Conservation (phyloP, 2,797 vertebrate genomes). For the Parotocinclus haroldoi region DNA sequence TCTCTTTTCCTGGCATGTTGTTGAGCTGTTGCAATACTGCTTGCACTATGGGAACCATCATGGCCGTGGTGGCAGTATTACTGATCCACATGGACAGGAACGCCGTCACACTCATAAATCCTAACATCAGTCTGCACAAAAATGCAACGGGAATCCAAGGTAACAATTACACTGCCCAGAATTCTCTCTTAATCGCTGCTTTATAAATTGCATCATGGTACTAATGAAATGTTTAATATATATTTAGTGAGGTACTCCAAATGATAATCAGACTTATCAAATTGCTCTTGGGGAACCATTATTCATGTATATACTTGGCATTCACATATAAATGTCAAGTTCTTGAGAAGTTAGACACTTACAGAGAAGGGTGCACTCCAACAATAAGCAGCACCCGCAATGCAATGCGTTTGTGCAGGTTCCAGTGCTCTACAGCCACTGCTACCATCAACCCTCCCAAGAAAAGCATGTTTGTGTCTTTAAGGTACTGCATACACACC, state of each 20-base stretch:
- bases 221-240: no score
- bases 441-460: slow-evolving; percentile 89
- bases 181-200: no score
- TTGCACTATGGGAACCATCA: slow-evolving; percentile 96
- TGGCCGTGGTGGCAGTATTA: slow-evolving; percentile 93
- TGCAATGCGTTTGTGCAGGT: slow-evolving; percentile 91
- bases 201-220: no score
- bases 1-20: slow-evolving; percentile 11
- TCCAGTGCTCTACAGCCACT: slow-evolving; percentile 88
- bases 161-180: not conserved
- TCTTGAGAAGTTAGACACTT: slow-evolving; percentile 55
- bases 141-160: not conserved
- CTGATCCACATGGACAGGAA: slow-evolving; percentile 99
- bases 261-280: no score
- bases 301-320: no score
- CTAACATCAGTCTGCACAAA: slow-evolving; percentile 85
- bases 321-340: no score
- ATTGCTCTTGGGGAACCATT: no score
- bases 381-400: slow-evolving; percentile 81
- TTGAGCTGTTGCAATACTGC: slow-evolving; percentile 85
- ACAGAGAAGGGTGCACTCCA: slow-evolving; percentile 86
- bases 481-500: slow-evolving; percentile 95
- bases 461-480: slow-evolving; percentile 94
- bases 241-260: no score
- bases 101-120: slow-evolving; percentile 91